A percentile compares a stretch with the other conserved stretches of the same genome.
Evolutionary conservation across 2,797 vertebrate species (phyloP).

Genomic region (Lepus oiostolus): DNA sequence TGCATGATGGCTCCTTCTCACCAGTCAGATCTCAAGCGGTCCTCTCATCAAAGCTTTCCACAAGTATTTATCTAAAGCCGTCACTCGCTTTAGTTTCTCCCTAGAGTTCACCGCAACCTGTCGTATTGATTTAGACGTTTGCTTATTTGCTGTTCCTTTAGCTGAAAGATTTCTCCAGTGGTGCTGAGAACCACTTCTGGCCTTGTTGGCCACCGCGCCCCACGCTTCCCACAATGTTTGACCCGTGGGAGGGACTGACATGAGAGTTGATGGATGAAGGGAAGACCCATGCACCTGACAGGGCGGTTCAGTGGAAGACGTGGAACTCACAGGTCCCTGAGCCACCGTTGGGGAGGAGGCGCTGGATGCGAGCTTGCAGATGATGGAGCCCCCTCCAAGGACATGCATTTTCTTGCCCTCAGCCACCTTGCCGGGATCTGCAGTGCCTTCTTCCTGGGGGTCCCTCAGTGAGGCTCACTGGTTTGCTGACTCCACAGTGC

Average conservation of each 20-base stretch:
- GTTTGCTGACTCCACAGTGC: background rate
- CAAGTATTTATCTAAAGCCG: background rate
- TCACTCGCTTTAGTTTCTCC: background rate
- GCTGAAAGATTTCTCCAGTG: background rate
- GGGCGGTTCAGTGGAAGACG: background rate
- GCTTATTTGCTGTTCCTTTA: background rate
- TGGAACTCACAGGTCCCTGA: background rate
- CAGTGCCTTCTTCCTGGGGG: background rate
- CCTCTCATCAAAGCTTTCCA: background rate
- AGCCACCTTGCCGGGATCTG: background rate
- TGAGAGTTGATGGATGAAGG: background rate
- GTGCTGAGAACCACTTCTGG: background rate
- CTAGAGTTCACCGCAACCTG: background rate
- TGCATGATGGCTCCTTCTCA: background rate
- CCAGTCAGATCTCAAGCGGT: background rate
- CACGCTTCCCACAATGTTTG: background rate
- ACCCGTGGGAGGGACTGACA: background rate
- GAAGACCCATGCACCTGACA: accelerated
- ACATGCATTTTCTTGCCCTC: too few species aligned
- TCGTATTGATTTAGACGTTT: background rate
- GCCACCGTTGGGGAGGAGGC: background rate
- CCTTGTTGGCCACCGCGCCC: background rate
- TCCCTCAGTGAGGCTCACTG: background rate
- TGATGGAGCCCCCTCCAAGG: accelerated
- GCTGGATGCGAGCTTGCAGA: background rate